Evolutionary conservation across 2,888 invertebrate species (phyloP), one percentile per base, ranked within the genome.

Genomic region (Orthosia incerta): DNA sequence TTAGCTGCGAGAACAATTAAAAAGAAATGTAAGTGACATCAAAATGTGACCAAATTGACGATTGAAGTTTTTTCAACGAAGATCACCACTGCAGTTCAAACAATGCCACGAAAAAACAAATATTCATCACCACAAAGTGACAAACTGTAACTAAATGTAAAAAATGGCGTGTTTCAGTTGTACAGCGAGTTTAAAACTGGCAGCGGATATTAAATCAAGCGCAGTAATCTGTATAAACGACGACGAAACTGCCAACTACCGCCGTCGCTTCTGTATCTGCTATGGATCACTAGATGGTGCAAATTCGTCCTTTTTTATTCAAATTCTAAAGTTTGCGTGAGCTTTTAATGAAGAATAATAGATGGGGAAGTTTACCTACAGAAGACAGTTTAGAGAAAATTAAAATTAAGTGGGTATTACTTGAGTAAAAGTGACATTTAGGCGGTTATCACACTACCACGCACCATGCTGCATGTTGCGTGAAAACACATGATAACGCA

Each of bases 161-260:
- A 73, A 73, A 81, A 81, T 64, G 64, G 62, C 60, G 23, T 64
- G 66, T 59, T 72, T 56, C 63, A 62, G 23, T 62, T 71, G 61
- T 50, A 71, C 74, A 63, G 31, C 57, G 71, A 78, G 71, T 76
- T 63, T 85, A 68, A 69, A 79, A 77, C 66, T 66, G 79, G 50
- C 61, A 51, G 85, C 71, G 72, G 74, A 81, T 87, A 88, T 89
- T 91, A 90, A 88, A 87, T 87, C 82, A 85, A 80, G 85, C 82
- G 84, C 66, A 71, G 79, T 89, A 89, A 93, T 93, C 89, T 93
- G 86, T 91, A 91, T 92, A 89, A 91, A 88, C 85, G 87, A 23
- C 76, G 48, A 68, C 71, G 78, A 83, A 86, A 87, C 87, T 88
- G 84, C 71, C 84, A 87, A 82, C 85, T 85, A 67, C 66, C 70